Percentiles rank a stretch among this genome's conserved stretches.
Evolutionary conservation across 1,140 invertebrate species (phyloP).

Genomic region (Araneus ventricosus): DNA sequence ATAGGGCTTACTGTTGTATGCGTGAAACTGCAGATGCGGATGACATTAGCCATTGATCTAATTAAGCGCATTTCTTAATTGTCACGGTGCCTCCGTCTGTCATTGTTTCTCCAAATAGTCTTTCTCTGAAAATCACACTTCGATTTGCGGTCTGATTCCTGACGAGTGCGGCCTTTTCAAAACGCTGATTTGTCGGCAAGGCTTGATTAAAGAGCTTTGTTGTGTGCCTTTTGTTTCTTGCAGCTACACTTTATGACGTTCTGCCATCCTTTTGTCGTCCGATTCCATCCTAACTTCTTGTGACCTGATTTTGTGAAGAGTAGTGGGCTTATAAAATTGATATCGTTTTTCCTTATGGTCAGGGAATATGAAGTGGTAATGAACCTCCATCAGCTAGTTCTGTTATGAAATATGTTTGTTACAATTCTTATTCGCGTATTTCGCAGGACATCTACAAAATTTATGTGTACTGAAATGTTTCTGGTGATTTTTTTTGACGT

Average conservation of each 20-base stretch:
- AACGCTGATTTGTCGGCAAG: slow-evolving; percentile 10
- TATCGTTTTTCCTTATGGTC: neutral
- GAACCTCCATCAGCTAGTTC: neutral
- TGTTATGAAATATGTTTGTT: neutral
- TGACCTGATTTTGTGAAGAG: neutral
- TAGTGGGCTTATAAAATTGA: neutral
- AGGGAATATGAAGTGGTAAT: neutral
- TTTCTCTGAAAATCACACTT: neutral
- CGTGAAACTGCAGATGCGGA: neutral
- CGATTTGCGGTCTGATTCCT: slow-evolving; percentile 53
- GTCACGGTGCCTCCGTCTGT: neutral
- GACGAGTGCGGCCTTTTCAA: neutral
- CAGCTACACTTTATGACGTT: neutral
- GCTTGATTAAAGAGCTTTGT: slow-evolving; percentile 37
- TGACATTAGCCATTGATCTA: neutral
- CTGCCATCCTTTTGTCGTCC: neutral
- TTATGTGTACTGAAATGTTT: too few species aligned
- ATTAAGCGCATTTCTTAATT: slow-evolving; percentile 39
- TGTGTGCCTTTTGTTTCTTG: neutral
- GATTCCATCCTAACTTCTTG: neutral
- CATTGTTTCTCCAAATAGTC: slow-evolving; percentile 27
- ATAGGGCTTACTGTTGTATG: neutral
- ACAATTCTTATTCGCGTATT: neutral
- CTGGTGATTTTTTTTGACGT: too few species aligned
- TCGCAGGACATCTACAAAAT: neutral